Evolutionary conservation across 2,888 invertebrate species (phyloP), one percentile per base, ranked within the genome.

Genomic region (Lycocerus yunnanus): DNA sequence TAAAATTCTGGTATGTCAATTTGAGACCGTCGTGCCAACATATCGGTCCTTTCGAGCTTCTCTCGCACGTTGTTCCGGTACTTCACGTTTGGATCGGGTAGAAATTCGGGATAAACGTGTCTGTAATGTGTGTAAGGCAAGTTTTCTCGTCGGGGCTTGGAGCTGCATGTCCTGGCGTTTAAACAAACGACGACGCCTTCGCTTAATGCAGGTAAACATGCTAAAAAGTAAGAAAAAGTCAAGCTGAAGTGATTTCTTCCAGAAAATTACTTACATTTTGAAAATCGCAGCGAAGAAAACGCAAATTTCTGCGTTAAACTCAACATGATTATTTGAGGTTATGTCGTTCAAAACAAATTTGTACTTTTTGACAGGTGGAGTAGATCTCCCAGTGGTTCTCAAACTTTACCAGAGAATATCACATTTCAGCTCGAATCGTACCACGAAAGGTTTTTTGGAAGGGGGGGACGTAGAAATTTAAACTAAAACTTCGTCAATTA

Each of bases 1-100:
- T 98, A 99, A 89, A 99, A 99, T 86, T 99, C 98, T 0, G 99
- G 99, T 78, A 99, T 94, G 84, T 95, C 94, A 78, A 99, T 90
- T 77, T 93, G 89, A 68, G 87, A 88, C 80, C 98, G 89, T 73
- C 99, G 90, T 74, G 92, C 92, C 24, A 99, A 84, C 99, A 99
- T 99, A 85, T 99, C 99, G 76, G 89, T 88, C 75, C 99, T 90
- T 84, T 99, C 98, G 14, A 99, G 87, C 85, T 93, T 95, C 85
- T 99, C 99, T 71, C 94, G 89, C 0, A 97, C 86, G 10, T 88
- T 84, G 87, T 99, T 97, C 74, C 98, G 90, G 88, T 91, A 93
- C 83, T 91, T 88, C 1, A 92, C 88, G 81, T 93, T 92, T 0
- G 97, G 95, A 85, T 95, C 94, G 0, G 98, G 98, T 69, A 98